Percentiles rank a stretch among this genome's conserved stretches.
These are phyloP conservation scores for Pteronotus mesoamericanus DNA, from an alignment of 2,797 vertebrate species.

Conservation along the genomic window DNA sequence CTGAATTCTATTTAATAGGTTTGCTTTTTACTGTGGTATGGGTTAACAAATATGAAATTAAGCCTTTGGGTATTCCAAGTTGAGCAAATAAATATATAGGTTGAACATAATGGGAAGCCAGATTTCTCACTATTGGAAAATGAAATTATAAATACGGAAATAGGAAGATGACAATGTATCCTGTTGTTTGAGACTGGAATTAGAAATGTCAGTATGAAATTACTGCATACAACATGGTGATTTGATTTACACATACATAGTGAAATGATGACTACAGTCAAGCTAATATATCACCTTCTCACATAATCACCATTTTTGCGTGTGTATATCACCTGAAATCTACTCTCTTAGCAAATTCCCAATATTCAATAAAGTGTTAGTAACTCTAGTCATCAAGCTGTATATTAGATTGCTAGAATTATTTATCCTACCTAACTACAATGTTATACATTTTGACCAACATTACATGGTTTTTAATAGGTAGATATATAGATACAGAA, in stretches of 20 bases:
- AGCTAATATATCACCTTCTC: neutral
- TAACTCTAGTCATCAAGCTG: neutral
- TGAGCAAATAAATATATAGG: neutral
- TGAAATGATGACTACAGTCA: neutral
- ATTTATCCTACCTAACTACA: neutral
- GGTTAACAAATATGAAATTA: neutral
- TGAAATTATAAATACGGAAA: neutral
- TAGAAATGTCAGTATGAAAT: neutral
- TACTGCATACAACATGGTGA: neutral
- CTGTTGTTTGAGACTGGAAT: neutral
- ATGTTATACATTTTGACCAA: neutral
- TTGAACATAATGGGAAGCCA: neutral
- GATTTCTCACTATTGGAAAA: neutral
- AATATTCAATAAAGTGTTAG: neutral
- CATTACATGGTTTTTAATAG: neutral
- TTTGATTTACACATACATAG: neutral
- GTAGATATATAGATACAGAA: neutral
- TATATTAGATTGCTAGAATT: neutral
- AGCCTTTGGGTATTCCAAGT: neutral
- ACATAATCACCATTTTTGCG: neutral
- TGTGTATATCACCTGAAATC: neutral
- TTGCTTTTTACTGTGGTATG: neutral
- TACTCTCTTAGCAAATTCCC: neutral
- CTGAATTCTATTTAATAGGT: neutral
- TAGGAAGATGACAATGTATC: neutral